Conservation (phyloP, 2,888 invertebrate species). For the Oligia latruncula region DNA sequence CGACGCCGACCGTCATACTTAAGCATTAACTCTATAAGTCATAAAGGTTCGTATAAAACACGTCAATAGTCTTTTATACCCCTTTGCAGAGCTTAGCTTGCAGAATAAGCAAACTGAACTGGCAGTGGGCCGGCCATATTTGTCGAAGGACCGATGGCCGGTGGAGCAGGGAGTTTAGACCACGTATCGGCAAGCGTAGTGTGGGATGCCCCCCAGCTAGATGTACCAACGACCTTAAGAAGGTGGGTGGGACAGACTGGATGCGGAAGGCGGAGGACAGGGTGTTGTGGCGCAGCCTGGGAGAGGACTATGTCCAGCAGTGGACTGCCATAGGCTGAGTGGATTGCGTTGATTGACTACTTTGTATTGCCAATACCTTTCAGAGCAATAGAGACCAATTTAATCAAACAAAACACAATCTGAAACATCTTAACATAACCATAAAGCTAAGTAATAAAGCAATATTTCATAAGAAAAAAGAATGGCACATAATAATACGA, state of each 20-base stretch:
- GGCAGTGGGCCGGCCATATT: not conserved
- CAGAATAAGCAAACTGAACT: not conserved
- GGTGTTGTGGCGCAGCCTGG: not conserved
- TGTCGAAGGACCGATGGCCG: not conserved
- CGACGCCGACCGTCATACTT: too few relatives aligned
- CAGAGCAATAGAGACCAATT: not conserved
- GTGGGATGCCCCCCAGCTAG: not conserved
- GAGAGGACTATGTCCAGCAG: not conserved
- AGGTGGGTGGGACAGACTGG: not conserved
- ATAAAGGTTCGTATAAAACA: not conserved
- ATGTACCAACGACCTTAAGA: not conserved
- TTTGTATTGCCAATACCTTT: not conserved
- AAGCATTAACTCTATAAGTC: not conserved
- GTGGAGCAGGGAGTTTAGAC: not conserved
- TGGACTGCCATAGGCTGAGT: too few relatives aligned
- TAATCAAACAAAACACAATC: not conserved
- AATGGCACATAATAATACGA: slow-evolving; percentile 57
- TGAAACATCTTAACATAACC: not conserved
- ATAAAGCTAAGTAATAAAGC: slow-evolving; percentile 22
- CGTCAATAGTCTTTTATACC: not conserved
- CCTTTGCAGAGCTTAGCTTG: not conserved
- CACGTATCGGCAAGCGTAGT: not conserved
- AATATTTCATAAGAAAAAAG: slow-evolving; percentile 62
- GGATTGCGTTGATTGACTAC: not conserved
- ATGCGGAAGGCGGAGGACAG: not conserved